Evolutionary conservation across 2,888 invertebrate species (phyloP), one percentile per base, ranked within the genome.

Genomic region (Escarpia spicata): DNA sequence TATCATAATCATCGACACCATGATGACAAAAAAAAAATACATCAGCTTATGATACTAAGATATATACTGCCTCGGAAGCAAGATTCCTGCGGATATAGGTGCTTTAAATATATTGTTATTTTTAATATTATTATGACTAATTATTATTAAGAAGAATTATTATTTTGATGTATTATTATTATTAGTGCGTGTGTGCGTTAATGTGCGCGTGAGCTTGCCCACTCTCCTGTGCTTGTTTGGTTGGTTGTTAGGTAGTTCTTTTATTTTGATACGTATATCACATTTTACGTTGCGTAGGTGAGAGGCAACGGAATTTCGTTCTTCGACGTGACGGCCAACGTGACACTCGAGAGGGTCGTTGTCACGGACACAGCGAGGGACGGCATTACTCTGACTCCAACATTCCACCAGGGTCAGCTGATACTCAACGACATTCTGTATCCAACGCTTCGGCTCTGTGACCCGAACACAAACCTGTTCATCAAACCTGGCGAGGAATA

Each of bases 261-360:
- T 60, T 75, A 4, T n/a, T n/a, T 3, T 26, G n/a, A 19, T 26
- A n/a, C 6, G 3, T n/a, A 26, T 75, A 26, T 9, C 52, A 15
- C 75, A 26, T 75, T 26, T 75, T 75, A 26, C 6, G 1, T n/a
- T 15, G 3, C 6, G 75, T n/a, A 75, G 75, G 75, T 75, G 26
- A 75, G 4, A 75, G 75, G 26, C 2, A 75, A 26, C 26, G 75
- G 75, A 75, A 75, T 75, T 75, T 75, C 75, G 19, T 75, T 75
- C 75, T 75, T 75, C 75, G 75, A 75, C 75, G 75, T 75, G 75
- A 75, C 75, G 26, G 75, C 75, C 75, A 75, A 75, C 75, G 75
- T 75, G 75, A 75, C 75, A 26, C 75, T 75, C 6, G 75, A 75
- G 2, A 75, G 75, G 2, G 75, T 75, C 26, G 75, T 75, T 26